Conservation (phyloP, 2,113 vertebrate species). For the Haliaeetus leucogaster region DNA sequence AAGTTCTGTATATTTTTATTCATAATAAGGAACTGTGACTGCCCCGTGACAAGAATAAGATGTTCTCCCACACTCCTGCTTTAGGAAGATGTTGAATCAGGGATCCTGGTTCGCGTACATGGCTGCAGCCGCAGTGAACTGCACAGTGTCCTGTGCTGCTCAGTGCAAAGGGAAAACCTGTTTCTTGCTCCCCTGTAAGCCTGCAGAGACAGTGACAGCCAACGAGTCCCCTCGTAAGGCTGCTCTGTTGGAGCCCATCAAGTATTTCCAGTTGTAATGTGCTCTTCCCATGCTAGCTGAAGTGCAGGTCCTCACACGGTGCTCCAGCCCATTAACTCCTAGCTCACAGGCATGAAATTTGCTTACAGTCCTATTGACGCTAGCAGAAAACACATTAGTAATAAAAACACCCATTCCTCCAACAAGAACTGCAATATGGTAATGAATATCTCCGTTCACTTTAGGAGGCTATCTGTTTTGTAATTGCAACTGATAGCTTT, state of each 20-base stretch:
- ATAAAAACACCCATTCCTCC: background rate
- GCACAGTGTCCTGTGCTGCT: background rate
- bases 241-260: background rate
- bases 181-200: background rate
- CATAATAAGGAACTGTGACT: background rate
- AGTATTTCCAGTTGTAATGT: background rate
- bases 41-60: background rate
- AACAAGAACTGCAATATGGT: fast-evolving
- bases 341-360: background rate
- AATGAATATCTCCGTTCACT: fast-evolving
- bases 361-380: background rate
- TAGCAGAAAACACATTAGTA: background rate
- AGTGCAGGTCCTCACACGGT: background rate
- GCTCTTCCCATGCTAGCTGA: background rate
- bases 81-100: background rate
- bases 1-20: background rate
- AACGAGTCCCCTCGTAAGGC: background rate
- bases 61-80: background rate
- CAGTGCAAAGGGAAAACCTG: background rate
- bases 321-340: background rate
- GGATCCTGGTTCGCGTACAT: fast-evolving
- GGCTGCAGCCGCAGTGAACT: fast-evolving
- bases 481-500: background rate
- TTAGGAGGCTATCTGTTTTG: background rate
- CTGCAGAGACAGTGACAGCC: fast-evolving